Evolutionary conservation across 2,113 vertebrate genomes (phyloP).

Genomic region (Grantiella picta): DNA sequence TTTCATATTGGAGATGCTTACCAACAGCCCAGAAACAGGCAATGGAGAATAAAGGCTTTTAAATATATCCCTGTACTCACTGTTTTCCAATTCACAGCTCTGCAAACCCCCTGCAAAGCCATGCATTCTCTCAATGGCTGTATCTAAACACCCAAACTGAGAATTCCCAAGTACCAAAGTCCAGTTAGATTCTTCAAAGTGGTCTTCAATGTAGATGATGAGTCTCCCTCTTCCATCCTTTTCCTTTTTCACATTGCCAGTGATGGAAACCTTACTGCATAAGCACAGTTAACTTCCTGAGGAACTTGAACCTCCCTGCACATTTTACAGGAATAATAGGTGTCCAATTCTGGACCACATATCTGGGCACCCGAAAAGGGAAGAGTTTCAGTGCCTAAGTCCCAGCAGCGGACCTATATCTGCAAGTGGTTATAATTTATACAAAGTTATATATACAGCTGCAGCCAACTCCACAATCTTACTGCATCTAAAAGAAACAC

Average conservation of each 20-base stretch:
- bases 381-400: not conserved
- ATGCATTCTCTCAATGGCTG: not conserved
- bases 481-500: not conserved
- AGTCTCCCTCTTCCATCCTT: not conserved
- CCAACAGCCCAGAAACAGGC: not conserved
- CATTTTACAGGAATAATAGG: not conserved
- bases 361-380: not conserved
- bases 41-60: not conserved
- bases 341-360: not conserved
- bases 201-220: accelerated
- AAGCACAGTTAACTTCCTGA: not conserved
- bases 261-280: not conserved
- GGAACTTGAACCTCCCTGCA: not conserved
- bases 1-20: not conserved
- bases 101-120: not conserved
- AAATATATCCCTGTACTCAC: not conserved
- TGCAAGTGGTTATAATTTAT: not conserved
- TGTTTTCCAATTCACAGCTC: not conserved
- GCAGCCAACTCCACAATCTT: not conserved
- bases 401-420: not conserved
- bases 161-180: not conserved
- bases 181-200: not conserved
- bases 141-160: not conserved
- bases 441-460: not conserved
- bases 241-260: not conserved